Evolutionary conservation across 2,797 vertebrate species (phyloP), one percentile per base, ranked within the genome.

Genomic region (Protosalanx chinensis): DNA sequence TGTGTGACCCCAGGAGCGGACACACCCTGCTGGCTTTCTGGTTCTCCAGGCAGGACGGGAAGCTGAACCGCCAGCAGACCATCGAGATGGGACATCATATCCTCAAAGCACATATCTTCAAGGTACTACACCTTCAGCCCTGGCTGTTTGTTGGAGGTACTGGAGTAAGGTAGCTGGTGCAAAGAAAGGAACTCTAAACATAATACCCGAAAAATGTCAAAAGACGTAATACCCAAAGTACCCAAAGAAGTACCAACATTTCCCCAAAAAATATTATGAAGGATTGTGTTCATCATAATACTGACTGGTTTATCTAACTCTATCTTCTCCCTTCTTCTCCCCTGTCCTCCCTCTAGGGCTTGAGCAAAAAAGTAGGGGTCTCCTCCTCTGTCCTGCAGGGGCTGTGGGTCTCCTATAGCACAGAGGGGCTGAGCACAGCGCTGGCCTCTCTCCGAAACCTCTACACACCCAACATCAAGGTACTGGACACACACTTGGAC

Each of bases 31-130:
- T 99, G 87, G 96, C 97, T 79, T 98, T 98, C 89, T 98, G 96
- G 96, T 96, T 98, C 87, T 97, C 96, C 77, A 93, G 96, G 71
- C 96, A 96, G 75, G 95, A 95, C 13, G 95, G 94, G 56, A 98
- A 97, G 85, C 84, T 98, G 75, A 98, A 95, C 76, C 93, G 94
- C 60, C 97, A 98, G 86, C 96, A 98, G 71, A 97, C 94, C 3
- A 95, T 99, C 79, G 97, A 99, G 81, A 91, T 99, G 83, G 96
- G 97, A 71, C 97, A 99, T 86, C 97, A 99, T 88, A 97, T 98
- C 76, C 94, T 99, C 68, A 99, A 98, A 93, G 97, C 97, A 81
- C 97, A 99, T 83, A 99, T 99, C 87, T 99, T 98, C 88, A 99
- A 98, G 95, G 97, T 95, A 85, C 77, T 32, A 8, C 13, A n/a